Conservation (phyloP, 2,113 vertebrate species). For the Amblyornis subalaris region DNA sequence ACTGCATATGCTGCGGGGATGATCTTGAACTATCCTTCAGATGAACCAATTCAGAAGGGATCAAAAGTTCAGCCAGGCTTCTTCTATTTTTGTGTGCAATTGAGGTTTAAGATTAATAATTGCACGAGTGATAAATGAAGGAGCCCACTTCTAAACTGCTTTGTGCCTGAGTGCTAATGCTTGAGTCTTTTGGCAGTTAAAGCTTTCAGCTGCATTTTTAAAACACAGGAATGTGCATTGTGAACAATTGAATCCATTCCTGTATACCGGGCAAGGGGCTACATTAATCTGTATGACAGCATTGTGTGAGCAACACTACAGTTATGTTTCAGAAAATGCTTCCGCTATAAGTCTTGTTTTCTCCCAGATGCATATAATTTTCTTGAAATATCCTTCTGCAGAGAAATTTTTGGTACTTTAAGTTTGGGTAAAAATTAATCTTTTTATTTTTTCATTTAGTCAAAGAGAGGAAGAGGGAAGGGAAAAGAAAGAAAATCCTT, state of each 20-base stretch:
- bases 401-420: not conserved
- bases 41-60: not conserved
- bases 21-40: not conserved
- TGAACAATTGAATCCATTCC: conserved; percentile 25
- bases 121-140: conserved; percentile 3
- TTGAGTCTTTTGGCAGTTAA: not conserved
- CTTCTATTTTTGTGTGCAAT: not conserved
- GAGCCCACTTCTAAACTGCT: not conserved
- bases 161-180: not conserved
- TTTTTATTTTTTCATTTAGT: not conserved
- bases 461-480: too few relatives aligned
- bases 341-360: conserved; percentile 36
- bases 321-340: conserved; percentile 43
- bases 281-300: conserved; percentile 55
- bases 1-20: rapidly evolving
- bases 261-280: not conserved
- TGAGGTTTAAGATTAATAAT: conserved; percentile 45
- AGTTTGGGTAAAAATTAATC: not conserved
- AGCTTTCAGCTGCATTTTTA: not conserved
- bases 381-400: conserved; percentile 24
- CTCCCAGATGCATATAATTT: conserved; percentile 20
- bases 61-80: not conserved
- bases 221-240: conserved; percentile 6
- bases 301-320: conserved; percentile 13
- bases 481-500: not conserved